A percentile compares a stretch with the other conserved stretches of the same genome.
Conservation (phyloP, 2,888 invertebrate genomes). For the Calliphora vomitoria region DNA sequence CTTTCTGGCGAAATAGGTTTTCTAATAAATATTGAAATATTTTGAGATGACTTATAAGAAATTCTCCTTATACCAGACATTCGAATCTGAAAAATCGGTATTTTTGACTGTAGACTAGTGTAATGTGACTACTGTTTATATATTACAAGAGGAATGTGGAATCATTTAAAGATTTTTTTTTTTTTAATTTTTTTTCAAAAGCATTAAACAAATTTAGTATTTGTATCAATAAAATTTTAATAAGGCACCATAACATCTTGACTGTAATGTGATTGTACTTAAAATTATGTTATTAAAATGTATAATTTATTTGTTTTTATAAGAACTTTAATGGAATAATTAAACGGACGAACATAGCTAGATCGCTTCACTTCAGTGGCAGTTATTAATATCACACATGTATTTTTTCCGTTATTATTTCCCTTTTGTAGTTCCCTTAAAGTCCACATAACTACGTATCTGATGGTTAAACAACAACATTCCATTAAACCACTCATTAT, state of each 20-base stretch:
- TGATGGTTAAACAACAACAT: not conserved
- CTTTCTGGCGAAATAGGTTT: too few species aligned
- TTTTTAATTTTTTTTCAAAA: slow-evolving; percentile 1
- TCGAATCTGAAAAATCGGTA: too few species aligned
- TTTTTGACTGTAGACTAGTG: too few species aligned
- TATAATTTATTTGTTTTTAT: not conserved
- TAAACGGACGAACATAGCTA: not conserved
- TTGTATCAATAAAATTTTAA: slow-evolving; percentile 20
- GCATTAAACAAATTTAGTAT: not conserved
- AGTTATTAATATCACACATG: too few species aligned
- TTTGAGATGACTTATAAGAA: too few species aligned
- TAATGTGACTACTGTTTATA: not conserved
- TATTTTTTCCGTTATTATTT: too few species aligned
- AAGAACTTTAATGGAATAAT: not conserved
- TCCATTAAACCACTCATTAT: not conserved
- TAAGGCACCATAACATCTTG: not conserved
- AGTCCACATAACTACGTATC: not conserved
- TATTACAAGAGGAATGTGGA: slow-evolving; percentile 3
- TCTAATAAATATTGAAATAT: too few species aligned
- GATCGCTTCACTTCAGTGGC: too few species aligned
- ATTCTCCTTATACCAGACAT: too few species aligned
- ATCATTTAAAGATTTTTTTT: not conserved
- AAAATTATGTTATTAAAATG: not conserved
- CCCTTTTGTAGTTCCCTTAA: not conserved
- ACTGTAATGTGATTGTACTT: not conserved